A percentile compares a stretch with the other conserved stretches of the same genome.
Conservation (phyloP, 1,140 invertebrate species). For the Euura lappo region DNA sequence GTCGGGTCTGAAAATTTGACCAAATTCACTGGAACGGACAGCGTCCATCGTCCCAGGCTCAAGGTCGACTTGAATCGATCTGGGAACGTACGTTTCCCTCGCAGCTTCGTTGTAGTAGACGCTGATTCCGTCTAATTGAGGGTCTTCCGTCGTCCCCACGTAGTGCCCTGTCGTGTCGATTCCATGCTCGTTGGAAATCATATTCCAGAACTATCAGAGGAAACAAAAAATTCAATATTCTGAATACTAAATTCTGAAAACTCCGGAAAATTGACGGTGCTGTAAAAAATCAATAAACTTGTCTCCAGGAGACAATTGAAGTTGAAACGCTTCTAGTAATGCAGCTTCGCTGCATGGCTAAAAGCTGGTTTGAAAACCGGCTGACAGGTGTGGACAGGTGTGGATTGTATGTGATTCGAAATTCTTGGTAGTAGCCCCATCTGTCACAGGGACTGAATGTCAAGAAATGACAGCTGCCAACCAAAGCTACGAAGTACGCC, state of each 20-base stretch:
- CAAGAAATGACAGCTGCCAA: too few species aligned
- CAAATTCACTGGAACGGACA: conserved; percentile 77
- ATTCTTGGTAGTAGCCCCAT: too few species aligned
- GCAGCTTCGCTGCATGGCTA: too few species aligned
- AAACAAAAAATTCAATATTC: background rate
- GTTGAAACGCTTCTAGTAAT: too few species aligned
- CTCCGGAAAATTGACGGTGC: background rate
- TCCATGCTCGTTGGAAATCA: conserved; percentile 63
- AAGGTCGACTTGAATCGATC: conserved; percentile 67
- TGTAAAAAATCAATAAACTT: too few species aligned
- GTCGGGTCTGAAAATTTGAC: conserved; percentile 81
- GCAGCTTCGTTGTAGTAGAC: conserved; percentile 63
- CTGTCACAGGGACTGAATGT: too few species aligned
- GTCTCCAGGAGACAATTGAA: too few species aligned
- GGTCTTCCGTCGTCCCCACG: conserved; percentile 47
- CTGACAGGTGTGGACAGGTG: too few species aligned
- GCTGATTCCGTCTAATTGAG: conserved; percentile 61
- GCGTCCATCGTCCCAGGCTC: conserved; percentile 72
- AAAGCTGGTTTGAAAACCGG: too few species aligned
- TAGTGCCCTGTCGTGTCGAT: conserved; percentile 55
- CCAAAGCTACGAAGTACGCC: too few species aligned
- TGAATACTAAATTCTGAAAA: background rate
- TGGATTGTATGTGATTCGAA: too few species aligned
- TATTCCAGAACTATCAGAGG: conserved; percentile 62
- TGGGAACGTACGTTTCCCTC: conserved; percentile 66